phyloP scores from a whole-genome alignment of 1,140 invertebrate species.

The honey bee (Apis mellifera) region DNA sequence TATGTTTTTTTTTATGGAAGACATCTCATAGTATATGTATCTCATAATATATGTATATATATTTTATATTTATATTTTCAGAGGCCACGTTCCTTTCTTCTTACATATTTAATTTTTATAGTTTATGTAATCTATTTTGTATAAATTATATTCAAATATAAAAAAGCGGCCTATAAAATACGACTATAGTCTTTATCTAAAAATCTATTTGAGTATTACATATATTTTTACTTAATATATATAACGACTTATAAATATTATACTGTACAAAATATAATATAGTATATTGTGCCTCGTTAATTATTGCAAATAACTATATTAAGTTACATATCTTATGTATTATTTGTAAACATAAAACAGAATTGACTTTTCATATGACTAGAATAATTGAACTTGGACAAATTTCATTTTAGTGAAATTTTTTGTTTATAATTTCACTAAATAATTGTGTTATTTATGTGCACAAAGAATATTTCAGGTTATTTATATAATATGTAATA shows the following conservation, averaged over 20 bases:
- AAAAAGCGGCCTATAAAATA: conserved; percentile 65
- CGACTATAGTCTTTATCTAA: conserved; percentile 65
- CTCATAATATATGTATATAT: conserved; percentile 41
- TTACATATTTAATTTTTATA: conserved; percentile 36
- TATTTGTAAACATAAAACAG: conserved; percentile 45
- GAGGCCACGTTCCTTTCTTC: conserved; percentile 54
- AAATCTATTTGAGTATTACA: conserved; percentile 66
- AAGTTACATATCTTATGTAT: conserved; percentile 44
- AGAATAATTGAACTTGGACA: conserved; percentile 41
- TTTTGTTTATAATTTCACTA: conserved; percentile 1
- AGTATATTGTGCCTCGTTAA: conserved; percentile 68
- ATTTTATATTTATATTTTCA: conserved; percentile 41
- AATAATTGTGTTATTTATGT: background rate
- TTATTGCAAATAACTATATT: conserved; percentile 67
- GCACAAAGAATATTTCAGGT: conserved; percentile 23
- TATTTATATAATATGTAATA: background rate
- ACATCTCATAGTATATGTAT: conserved; percentile 5
- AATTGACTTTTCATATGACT: conserved; percentile 56
- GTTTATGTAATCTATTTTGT: conserved; percentile 42
- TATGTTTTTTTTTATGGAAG: background rate
- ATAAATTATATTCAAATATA: conserved; percentile 56
- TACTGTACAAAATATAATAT: conserved; percentile 73
- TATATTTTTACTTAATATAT: conserved; percentile 48
- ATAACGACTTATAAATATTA: conserved; percentile 58
- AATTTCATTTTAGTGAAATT: conserved; percentile 12